A percentile compares a stretch with the other conserved stretches of the same genome.
phyloP scores from a whole-genome alignment of 2,797 vertebrate genomes.

The Anguilla pacifica region DNA sequence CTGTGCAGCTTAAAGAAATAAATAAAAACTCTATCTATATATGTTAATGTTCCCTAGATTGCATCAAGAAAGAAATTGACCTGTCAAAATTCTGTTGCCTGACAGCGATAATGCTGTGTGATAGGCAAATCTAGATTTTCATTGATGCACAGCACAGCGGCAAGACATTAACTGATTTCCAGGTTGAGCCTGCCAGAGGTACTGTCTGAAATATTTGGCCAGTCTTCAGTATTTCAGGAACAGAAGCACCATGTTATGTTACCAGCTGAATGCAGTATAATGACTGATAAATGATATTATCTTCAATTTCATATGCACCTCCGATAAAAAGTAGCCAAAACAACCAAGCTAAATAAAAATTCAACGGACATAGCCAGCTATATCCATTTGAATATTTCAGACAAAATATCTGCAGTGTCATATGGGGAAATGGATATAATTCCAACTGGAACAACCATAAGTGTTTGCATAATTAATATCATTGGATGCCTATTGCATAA shows the following conservation, averaged over 20 bases:
- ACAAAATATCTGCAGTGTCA: not conserved
- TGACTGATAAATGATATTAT: not conserved
- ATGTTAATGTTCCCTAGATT: not conserved
- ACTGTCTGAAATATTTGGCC: not conserved
- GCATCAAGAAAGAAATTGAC: slow-evolving; percentile 10
- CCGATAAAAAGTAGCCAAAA: not conserved
- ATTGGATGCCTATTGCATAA: not conserved
- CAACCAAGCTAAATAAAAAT: not conserved
- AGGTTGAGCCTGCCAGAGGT: slow-evolving; percentile 39
- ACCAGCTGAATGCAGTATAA: not conserved
- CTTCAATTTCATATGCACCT: not conserved
- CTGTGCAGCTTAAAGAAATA: not conserved
- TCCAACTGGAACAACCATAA: not conserved
- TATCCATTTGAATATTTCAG: not conserved
- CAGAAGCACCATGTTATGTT: not conserved
- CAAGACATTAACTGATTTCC: slow-evolving; percentile 34
- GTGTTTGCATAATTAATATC: slow-evolving; percentile 3
- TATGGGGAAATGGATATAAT: not conserved
- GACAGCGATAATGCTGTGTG: slow-evolving; percentile 42
- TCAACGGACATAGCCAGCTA: not conserved
- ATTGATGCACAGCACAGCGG: slow-evolving; percentile 33
- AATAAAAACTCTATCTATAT: not conserved
- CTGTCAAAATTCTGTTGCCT: slow-evolving; percentile 28
- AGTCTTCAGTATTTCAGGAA: not conserved
- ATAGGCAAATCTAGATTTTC: slow-evolving; percentile 40